Evolutionary conservation across 2,888 invertebrate species (phyloP).

Genomic region (Thecophora atra): DNA sequence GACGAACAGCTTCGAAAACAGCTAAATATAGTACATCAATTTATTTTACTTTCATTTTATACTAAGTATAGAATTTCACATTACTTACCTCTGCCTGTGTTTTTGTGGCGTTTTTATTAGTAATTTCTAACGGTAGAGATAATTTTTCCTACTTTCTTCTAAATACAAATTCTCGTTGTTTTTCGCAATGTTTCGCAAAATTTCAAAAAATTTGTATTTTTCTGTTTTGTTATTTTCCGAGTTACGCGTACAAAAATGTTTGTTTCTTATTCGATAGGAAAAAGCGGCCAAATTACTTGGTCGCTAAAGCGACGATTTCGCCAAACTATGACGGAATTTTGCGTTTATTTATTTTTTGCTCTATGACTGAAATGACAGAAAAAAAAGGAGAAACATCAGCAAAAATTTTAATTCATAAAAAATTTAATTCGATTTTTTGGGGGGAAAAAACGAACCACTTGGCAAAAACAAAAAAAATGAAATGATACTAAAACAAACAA

Average conservation of each 20-base stretch:
- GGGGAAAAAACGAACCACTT: constrained; percentile 18
- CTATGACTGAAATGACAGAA: constrained; percentile 26
- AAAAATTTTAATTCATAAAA: not conserved
- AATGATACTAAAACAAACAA: constrained; percentile 9
- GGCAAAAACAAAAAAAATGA: constrained; percentile 1
- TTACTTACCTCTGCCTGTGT: constrained; percentile 56
- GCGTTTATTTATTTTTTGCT: constrained; percentile 32
- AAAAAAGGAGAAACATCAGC: not conserved
- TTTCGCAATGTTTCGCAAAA: constrained; percentile 19
- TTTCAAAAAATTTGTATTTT: constrained; percentile 21
- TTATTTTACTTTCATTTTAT: too few species aligned
- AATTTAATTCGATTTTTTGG: constrained; percentile 31
- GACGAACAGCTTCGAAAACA: too few species aligned
- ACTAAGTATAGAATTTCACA: too few species aligned
- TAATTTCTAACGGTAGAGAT: not conserved
- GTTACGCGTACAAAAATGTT: constrained; percentile 35
- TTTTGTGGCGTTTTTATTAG: constrained; percentile 40
- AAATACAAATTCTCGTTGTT: constrained; percentile 10
- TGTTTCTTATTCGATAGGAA: constrained; percentile 10
- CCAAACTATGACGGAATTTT: constrained; percentile 41
- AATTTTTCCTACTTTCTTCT: not conserved
- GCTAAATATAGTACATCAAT: too few species aligned
- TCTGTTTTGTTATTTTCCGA: constrained; percentile 26
- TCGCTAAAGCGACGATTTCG: constrained; percentile 43
- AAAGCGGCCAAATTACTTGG: constrained; percentile 37